Conservation (phyloP, 2,888 invertebrate species). For the Macrophya annulata region DNA sequence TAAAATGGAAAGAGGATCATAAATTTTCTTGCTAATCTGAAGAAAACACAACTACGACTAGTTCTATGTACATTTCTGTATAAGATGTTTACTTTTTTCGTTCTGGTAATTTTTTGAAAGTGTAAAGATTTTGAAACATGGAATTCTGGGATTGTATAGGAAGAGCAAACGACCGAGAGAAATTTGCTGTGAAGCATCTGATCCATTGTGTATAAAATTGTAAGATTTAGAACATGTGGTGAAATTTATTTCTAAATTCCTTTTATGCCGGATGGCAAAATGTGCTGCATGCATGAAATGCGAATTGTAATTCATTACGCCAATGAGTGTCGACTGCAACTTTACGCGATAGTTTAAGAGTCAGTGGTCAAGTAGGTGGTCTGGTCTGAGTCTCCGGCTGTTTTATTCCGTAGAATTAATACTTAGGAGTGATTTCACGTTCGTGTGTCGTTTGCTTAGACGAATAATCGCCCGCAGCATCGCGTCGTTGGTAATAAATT, state of each 20-base stretch:
- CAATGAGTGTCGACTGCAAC: constrained; percentile 42
- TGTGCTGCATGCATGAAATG: constrained; percentile 26
- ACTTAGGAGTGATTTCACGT: constrained; percentile 41
- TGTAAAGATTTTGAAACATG: background rate
- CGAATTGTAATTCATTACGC: constrained; percentile 34
- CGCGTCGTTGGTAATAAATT: constrained; percentile 31
- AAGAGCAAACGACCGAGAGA: background rate
- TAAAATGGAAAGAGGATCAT: background rate
- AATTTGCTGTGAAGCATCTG: background rate
- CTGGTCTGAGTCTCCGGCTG: background rate
- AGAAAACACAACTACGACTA: too few relatives aligned
- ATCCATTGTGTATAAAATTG: background rate
- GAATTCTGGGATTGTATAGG: background rate
- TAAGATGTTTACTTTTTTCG: background rate
- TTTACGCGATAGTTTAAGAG: constrained; percentile 43
- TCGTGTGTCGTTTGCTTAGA: constrained; percentile 28
- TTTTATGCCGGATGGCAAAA: background rate
- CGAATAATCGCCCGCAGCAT: background rate
- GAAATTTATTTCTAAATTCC: background rate
- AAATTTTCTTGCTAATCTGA: background rate
- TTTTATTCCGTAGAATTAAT: constrained; percentile 30
- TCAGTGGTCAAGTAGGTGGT: constrained; percentile 15
- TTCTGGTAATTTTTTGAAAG: background rate
- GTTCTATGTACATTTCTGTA: background rate
- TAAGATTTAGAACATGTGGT: background rate